Evolutionary conservation across 2,797 vertebrate genomes (phyloP).

Genomic region (Mormyrops attenuatus): DNA sequence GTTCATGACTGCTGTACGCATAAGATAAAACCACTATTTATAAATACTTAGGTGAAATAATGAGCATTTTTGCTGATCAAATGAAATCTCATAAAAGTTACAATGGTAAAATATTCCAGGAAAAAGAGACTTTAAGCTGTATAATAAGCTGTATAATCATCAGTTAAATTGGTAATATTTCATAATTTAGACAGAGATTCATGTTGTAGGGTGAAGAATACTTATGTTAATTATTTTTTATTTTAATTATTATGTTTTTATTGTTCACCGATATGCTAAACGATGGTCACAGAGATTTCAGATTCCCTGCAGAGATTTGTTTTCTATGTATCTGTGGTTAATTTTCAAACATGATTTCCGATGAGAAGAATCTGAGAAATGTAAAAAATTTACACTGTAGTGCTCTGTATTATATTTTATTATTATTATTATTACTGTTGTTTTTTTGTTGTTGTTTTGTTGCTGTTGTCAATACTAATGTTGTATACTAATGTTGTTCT

Average conservation of each 20-base stretch:
- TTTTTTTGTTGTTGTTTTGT: background rate
- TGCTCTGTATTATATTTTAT: background rate
- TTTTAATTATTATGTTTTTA: background rate
- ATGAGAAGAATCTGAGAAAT: background rate
- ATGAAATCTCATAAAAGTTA: background rate
- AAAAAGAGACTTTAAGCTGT: background rate
- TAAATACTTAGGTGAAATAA: background rate
- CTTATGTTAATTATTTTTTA: background rate
- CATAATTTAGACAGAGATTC: background rate
- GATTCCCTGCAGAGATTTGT: background rate
- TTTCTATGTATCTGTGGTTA: background rate
- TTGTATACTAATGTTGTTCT: background rate
- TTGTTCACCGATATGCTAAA: background rate
- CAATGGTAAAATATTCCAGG: background rate
- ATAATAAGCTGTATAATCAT: background rate
- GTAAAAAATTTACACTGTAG: background rate
- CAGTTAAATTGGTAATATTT: background rate
- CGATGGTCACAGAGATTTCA: background rate
- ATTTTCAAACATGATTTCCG: background rate
- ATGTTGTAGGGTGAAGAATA: background rate
- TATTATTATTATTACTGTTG: background rate
- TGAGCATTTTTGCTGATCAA: background rate
- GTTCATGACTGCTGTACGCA: conserved; percentile 38
- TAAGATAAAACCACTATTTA: background rate
- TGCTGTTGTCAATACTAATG: background rate